These are phyloP conservation scores for Myocastor coypus DNA, from an alignment of 2,113 vertebrate genomes.

Conservation along the genomic window DNA sequence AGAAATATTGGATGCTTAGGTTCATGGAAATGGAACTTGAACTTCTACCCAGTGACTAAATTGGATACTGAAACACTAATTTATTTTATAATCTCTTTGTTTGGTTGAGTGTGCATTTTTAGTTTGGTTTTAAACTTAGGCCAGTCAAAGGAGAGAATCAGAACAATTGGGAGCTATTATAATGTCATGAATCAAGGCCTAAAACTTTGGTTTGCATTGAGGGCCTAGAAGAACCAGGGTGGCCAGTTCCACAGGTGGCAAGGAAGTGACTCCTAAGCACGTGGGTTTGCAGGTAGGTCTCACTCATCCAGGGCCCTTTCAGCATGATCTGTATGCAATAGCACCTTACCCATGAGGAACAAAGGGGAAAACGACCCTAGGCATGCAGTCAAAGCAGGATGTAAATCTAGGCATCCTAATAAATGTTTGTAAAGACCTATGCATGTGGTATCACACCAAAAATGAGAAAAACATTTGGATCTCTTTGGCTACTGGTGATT, in stretches of 20 bases:
- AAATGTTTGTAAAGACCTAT: background rate
- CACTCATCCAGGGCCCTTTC: rapidly evolving
- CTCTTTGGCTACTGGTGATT: background rate
- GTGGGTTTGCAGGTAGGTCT: rapidly evolving
- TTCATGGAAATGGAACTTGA: background rate
- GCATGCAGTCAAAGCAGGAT: background rate
- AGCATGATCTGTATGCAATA: too few species aligned
- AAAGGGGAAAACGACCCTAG: background rate
- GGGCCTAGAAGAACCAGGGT: background rate
- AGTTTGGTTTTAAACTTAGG: background rate
- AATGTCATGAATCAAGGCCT: background rate
- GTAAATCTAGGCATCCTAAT: background rate
- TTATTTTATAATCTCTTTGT: background rate
- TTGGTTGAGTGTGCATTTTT: background rate
- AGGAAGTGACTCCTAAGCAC: background rate
- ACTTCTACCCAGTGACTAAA: background rate
- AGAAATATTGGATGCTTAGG: background rate
- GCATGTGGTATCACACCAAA: background rate
- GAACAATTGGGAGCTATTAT: background rate
- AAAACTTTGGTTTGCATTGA: background rate
- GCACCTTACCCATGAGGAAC: background rate
- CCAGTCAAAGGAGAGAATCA: too few species aligned
- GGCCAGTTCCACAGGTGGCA: background rate
- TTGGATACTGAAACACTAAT: background rate
- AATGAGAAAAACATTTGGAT: background rate